These are phyloP conservation scores for Muscidifurax raptorellus DNA, from an alignment of 1,140 invertebrate species.

Conservation along the genomic window DNA sequence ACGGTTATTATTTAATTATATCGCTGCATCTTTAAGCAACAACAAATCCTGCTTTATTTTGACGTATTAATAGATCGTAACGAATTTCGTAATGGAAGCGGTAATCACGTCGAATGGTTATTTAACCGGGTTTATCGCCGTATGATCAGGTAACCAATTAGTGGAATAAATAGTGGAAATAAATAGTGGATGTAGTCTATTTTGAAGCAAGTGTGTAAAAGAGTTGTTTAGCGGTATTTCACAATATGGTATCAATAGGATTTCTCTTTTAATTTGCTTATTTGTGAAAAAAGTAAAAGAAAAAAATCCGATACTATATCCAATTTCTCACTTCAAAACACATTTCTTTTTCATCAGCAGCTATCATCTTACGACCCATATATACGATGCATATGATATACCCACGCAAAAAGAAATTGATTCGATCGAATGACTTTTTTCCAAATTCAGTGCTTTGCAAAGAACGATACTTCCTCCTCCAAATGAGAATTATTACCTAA, in stretches of 20 bases:
- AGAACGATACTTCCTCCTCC: not conserved
- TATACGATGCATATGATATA: not conserved
- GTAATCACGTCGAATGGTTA: not conserved
- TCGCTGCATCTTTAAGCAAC: not conserved
- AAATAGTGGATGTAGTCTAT: not conserved
- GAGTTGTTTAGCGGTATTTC: no score
- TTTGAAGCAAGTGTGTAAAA: no score
- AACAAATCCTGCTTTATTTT: not conserved
- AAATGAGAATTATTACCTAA: not conserved
- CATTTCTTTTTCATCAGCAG: not conserved
- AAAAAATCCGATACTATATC: not conserved
- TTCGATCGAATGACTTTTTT: not conserved
- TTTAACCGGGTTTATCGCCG: not conserved
- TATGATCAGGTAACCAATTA: no score
- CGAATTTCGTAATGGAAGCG: not conserved
- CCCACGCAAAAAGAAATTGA: not conserved
- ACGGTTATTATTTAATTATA: not conserved
- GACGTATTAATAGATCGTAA: not conserved
- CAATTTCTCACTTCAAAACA: not conserved
- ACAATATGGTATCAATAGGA: no score
- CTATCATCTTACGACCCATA: not conserved
- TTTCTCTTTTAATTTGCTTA: no score
- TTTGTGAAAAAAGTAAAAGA: no score
- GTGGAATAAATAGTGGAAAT: not conserved
- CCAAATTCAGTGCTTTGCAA: not conserved